Conservation (phyloP, 2,888 invertebrate species). For the Deilephila porcellus region DNA sequence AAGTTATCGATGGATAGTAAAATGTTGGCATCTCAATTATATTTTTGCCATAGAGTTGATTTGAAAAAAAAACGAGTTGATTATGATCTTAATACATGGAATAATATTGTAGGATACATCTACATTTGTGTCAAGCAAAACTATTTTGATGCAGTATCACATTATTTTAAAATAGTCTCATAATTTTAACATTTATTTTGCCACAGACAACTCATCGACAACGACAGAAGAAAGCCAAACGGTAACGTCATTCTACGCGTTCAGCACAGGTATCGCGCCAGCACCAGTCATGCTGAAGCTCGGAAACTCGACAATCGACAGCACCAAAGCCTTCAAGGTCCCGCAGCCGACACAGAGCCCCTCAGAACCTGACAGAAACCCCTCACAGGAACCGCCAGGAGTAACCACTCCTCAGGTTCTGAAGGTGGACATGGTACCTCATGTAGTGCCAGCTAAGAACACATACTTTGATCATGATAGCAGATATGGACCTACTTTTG, state of each 20-base stretch:
- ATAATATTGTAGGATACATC: no score
- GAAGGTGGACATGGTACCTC: constrained; percentile 65
- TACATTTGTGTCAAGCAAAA: no score
- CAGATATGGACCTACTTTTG: constrained; percentile 90
- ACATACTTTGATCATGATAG: constrained; percentile 80
- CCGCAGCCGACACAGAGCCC: constrained; percentile 64
- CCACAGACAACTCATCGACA: constrained; percentile 63
- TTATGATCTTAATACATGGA: no score
- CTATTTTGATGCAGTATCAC: no score
- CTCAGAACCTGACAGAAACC: constrained; percentile 9
- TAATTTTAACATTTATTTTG: constrained; percentile 20
- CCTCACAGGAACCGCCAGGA: constrained; percentile 28
- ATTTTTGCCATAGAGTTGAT: no score
- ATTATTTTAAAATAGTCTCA: background rate
- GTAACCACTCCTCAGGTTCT: constrained; percentile 36
- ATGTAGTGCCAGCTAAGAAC: constrained; percentile 72
- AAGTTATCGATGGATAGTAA: no score
- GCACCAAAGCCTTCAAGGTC: constrained; percentile 80
- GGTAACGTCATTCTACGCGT: constrained; percentile 75
- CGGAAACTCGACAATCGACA: constrained; percentile 81
- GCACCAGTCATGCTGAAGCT: constrained; percentile 77
- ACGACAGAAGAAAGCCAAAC: constrained; percentile 67
- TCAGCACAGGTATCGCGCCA: constrained; percentile 72
- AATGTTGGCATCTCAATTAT: no score
- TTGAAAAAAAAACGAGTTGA: no score